Evolutionary conservation across 37 sponge, comb jelly and placozoan species (phyloP).

Genomic region (Agelas oroides): DNA sequence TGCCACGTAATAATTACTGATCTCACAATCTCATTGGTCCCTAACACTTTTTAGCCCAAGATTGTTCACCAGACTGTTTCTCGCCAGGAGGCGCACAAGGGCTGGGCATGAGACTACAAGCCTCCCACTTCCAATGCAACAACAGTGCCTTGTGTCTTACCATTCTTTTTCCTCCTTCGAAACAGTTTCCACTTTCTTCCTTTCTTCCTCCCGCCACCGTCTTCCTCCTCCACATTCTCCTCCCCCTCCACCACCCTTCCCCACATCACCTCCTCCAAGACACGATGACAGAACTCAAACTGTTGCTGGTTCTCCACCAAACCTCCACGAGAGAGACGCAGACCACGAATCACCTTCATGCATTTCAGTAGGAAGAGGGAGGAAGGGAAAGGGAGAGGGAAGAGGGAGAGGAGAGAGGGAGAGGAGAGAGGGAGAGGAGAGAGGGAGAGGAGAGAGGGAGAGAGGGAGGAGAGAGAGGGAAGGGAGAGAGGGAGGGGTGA

Average conservation of each 20-base stretch:
- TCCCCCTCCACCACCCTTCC: neutral
- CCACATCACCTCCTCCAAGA: conserved; percentile 47
- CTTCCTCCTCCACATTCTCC: neutral
- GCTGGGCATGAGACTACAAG: too few species aligned
- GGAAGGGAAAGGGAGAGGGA: neutral
- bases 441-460: neutral
- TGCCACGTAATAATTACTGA: too few species aligned
- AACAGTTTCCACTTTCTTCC: conserved; percentile 17
- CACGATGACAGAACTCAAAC: conserved; percentile 60
- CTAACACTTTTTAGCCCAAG: too few species aligned
- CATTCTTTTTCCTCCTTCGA: neutral
- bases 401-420: neutral
- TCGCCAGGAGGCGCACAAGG: too few species aligned
- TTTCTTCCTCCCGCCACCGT: neutral
- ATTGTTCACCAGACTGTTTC: too few species aligned
- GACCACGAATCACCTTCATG: conserved; percentile 61
- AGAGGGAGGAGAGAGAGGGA: too few species aligned
- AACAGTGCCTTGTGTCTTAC: too few species aligned
- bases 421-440: too few species aligned
- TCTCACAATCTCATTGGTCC: too few species aligned
- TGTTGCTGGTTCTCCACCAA: conserved; percentile 50
- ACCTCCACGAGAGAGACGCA: conserved; percentile 27
- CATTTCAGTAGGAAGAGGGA: neutral
- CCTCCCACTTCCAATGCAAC: too few species aligned
- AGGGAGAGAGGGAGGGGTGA: too few species aligned